These are phyloP conservation scores for Vulpes ferrilata DNA, from an alignment of 2,113 vertebrate species.

Conservation along the genomic window DNA sequence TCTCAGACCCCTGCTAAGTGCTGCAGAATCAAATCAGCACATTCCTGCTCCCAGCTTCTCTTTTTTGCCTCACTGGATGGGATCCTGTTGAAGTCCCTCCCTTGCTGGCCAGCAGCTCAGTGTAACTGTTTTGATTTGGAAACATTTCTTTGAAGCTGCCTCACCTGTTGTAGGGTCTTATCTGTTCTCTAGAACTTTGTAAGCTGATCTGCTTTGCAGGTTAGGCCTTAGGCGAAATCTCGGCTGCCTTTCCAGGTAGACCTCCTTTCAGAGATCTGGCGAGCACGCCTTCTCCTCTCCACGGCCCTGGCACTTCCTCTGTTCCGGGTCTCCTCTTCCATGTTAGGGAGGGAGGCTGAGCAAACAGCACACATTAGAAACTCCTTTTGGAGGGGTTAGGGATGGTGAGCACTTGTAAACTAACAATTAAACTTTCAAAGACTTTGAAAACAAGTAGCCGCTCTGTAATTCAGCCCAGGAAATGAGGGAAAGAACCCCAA, in stretches of 20 bases:
- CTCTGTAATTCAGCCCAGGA: neutral
- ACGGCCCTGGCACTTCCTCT: fast-evolving
- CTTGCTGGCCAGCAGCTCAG: neutral
- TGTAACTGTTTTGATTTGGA: neutral
- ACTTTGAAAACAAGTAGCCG: neutral
- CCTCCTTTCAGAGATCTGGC: neutral
- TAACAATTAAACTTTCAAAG: neutral
- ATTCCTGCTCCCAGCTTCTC: fast-evolving
- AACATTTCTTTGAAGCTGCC: neutral
- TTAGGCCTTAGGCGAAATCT: neutral
- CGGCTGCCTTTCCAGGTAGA: neutral
- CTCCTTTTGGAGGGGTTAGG: fast-evolving
- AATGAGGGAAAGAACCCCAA: neutral
- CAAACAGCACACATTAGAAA: fast-evolving
- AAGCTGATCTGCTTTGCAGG: neutral
- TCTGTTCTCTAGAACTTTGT: neutral
- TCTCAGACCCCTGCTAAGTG: neutral
- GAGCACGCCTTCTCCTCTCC: neutral
- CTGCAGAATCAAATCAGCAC: fast-evolving
- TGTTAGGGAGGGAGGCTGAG: fast-evolving
- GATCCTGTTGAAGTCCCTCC: neutral
- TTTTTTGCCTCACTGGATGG: fast-evolving
- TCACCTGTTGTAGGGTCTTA: neutral
- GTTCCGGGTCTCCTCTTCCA: fast-evolving
- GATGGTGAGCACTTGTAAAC: neutral